These are phyloP conservation scores for Micromussa lordhowensis DNA, from an alignment of 92 coral and sea anemone species.

Conservation along the genomic window DNA sequence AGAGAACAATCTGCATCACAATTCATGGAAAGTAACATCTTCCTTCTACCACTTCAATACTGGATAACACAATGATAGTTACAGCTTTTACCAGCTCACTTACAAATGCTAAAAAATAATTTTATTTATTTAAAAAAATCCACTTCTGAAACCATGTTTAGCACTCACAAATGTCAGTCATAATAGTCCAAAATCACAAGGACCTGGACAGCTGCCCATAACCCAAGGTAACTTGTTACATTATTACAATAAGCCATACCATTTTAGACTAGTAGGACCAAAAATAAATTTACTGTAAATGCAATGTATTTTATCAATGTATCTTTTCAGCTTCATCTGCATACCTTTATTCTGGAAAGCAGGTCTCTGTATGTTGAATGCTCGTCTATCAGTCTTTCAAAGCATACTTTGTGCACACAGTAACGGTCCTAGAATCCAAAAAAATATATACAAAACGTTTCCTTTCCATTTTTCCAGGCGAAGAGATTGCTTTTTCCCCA, in stretches of 20 bases:
- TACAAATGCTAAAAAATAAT: too few species aligned
- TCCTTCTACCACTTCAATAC: not conserved
- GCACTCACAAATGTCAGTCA: too few species aligned
- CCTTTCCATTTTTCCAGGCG: too few species aligned
- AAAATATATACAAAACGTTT: not conserved
- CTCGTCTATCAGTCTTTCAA: constrained; percentile 64
- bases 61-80: not conserved
- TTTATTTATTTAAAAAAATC: too few species aligned
- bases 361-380: constrained; percentile 74
- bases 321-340: too few species aligned
- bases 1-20: not conserved
- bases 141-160: too few species aligned
- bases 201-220: too few species aligned
- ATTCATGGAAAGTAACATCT: not conserved
- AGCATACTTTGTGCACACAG: constrained; percentile 64
- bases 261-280: not conserved
- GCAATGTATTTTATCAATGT: too few species aligned
- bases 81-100: not conserved
- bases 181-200: too few species aligned
- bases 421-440: constrained; percentile 55
- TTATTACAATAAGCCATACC: not conserved
- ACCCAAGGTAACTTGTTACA: not conserved
- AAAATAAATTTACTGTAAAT: too few species aligned
- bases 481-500: too few species aligned
- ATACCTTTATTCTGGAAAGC: constrained; percentile 75